A percentile compares a stretch with the other conserved stretches of the same genome.
Conservation (phyloP, 2,888 invertebrate genomes). For the Plebejus argus region DNA sequence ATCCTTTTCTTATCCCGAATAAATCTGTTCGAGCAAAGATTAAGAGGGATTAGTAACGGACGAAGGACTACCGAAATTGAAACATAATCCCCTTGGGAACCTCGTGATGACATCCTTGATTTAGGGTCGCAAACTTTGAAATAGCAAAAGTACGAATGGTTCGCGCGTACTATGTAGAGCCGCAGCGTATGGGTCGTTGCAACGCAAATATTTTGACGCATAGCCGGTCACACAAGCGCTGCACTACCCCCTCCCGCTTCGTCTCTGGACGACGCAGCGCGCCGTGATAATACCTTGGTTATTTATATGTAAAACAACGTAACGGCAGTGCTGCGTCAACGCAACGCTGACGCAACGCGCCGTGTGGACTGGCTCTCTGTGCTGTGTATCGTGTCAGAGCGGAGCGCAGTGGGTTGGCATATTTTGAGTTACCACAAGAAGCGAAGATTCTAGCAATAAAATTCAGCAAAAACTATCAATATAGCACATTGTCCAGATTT, state of each 20-base stretch:
- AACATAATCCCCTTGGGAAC: conserved; percentile 26
- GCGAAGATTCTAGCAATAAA: background rate
- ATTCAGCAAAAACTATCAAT: background rate
- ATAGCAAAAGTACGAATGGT: conserved; percentile 17
- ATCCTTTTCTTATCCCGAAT: conserved; percentile 28
- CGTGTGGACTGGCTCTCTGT: too few relatives aligned
- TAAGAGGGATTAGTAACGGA: conserved; percentile 28
- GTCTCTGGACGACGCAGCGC: too few relatives aligned
- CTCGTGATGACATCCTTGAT: conserved; percentile 27
- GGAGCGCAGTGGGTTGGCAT: background rate
- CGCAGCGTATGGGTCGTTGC: background rate
- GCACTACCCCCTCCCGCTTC: too few relatives aligned
- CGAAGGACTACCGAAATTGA: conserved; percentile 30
- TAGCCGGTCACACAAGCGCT: too few relatives aligned
- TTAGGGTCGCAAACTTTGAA: conserved; percentile 27
- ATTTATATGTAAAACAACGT: too few relatives aligned
- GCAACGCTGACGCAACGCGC: too few relatives aligned
- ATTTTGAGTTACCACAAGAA: background rate
- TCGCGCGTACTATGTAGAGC: background rate
- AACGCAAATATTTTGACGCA: too few relatives aligned
- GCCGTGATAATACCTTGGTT: too few relatives aligned
- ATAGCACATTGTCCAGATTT: too few relatives aligned
- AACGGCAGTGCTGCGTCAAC: too few relatives aligned
- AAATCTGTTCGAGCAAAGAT: conserved; percentile 25
- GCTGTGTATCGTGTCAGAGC: background rate